A percentile compares a stretch with the other conserved stretches of the same genome.
These are phyloP conservation scores for Nematostella vectensis DNA, from an alignment of 92 coral and sea anemone genomes.

Conservation along the genomic window DNA sequence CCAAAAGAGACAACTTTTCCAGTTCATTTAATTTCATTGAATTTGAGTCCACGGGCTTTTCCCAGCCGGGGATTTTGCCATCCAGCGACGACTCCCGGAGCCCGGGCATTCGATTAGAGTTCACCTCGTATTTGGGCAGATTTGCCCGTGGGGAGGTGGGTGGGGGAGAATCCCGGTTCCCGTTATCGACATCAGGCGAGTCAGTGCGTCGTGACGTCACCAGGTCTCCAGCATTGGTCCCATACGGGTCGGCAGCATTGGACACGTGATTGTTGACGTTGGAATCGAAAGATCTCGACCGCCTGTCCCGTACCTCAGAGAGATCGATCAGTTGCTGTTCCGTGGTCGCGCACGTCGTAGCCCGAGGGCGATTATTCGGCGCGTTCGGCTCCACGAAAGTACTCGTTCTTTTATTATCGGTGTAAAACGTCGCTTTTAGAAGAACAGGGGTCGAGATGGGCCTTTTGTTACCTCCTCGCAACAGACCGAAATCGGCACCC, in stretches of 20 bases:
- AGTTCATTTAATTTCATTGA: constrained; percentile 44
- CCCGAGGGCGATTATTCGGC: constrained; percentile 16
- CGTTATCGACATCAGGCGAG: constrained; percentile 40
- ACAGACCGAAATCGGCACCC: constrained; percentile 18
- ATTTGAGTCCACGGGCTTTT: constrained; percentile 23
- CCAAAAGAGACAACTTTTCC: constrained; percentile 55
- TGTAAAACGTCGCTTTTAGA: constrained; percentile 62
- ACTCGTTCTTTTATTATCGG: constrained; percentile 26
- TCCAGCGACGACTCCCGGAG: constrained; percentile 19
- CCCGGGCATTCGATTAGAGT: constrained; percentile 27
- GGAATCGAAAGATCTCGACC: constrained; percentile 69
- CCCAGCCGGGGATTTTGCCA: constrained; percentile 28
- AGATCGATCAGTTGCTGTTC: constrained; percentile 53
- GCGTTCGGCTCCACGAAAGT: constrained; percentile 41
- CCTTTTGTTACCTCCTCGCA: constrained; percentile 46
- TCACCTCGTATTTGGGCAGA: constrained; percentile 40
- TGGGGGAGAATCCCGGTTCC: constrained; percentile 50
- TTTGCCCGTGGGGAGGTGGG: constrained; percentile 63
- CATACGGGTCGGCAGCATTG: constrained; percentile 1
- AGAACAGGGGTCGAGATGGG: constrained; percentile 81
- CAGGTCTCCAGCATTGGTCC: constrained; percentile 9
- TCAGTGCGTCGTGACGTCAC: constrained; percentile 31
- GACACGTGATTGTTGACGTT: constrained; percentile 44
- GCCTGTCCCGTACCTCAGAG: constrained; percentile 48
- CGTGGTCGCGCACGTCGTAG: constrained; percentile 17